Conservation (phyloP, 2,888 invertebrate species). For the Calliphora vomitoria region DNA sequence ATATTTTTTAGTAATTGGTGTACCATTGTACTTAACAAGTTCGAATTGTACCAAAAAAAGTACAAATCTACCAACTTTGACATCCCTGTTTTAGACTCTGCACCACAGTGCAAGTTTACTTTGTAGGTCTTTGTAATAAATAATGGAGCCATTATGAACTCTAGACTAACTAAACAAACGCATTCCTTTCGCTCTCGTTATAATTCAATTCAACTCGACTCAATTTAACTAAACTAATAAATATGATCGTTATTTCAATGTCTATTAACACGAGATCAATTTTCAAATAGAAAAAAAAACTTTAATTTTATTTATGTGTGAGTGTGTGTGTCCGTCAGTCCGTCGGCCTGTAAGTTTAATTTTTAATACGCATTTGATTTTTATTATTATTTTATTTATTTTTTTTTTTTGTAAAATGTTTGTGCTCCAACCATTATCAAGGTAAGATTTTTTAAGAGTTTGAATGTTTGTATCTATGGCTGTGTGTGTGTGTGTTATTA, state of each 20-base stretch:
- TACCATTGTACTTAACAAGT: no score
- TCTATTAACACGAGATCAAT: slow-evolving; percentile 22
- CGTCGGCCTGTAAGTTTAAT: slow-evolving; percentile 17
- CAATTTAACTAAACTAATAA: background rate
- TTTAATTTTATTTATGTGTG: background rate
- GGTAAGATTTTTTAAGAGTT: slow-evolving; percentile 69
- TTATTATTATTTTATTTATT: slow-evolving; percentile 23
- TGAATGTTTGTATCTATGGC: background rate
- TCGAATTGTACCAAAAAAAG: no score
- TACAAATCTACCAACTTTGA: no score
- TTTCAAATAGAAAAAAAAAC: slow-evolving; percentile 8
- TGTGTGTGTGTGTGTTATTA: slow-evolving; percentile 2
- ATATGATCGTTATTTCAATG: slow-evolving; percentile 5
- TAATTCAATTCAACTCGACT: background rate
- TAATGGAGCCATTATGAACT: slow-evolving; percentile 18
- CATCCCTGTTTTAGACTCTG: no score
- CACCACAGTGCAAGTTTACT: background rate
- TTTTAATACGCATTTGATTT: slow-evolving; percentile 58
- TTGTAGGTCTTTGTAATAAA: slow-evolving; percentile 3
- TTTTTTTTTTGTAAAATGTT: slow-evolving; percentile 22
- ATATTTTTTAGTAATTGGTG: no score
- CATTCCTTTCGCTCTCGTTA: slow-evolving; percentile 16
- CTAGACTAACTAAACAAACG: background rate
- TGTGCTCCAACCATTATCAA: slow-evolving; percentile 67
- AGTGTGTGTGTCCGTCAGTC: background rate